phyloP scores from a whole-genome alignment of 1,140 invertebrate species.

The Neodiprion lecontei region DNA sequence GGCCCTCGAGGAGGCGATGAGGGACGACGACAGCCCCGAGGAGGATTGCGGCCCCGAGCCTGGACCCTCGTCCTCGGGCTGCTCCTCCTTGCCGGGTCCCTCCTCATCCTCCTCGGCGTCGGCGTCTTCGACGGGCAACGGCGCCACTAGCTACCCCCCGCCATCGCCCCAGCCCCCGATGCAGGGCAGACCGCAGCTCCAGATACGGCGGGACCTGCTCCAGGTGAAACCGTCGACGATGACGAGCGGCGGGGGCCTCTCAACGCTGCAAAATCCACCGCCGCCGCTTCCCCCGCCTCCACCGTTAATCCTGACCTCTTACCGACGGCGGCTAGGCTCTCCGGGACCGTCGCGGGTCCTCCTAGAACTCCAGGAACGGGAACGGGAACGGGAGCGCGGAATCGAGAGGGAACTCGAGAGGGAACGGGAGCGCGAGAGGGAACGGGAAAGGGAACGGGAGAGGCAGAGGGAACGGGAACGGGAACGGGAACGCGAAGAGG shows the following conservation, averaged over 20 bases:
- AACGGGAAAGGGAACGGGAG: constrained; percentile 31
- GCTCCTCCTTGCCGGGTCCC: constrained; percentile 23
- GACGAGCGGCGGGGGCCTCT: constrained; percentile 48
- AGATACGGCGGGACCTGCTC: constrained; percentile 75
- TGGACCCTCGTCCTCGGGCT: constrained; percentile 42
- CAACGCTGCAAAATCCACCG: constrained; percentile 59
- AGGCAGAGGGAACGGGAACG: constrained; percentile 42
- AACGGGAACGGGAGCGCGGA: constrained; percentile 49
- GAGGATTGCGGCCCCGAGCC: constrained; percentile 50
- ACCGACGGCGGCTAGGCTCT: constrained; percentile 53
- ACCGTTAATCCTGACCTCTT: constrained; percentile 55
- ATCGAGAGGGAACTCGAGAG: constrained; percentile 40
- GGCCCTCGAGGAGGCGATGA: constrained; percentile 69
- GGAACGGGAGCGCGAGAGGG: constrained; percentile 37
- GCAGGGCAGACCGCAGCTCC: constrained; percentile 67
- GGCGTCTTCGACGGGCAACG: constrained; percentile 33
- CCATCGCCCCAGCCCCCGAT: constrained; percentile 36
- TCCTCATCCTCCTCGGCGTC: constrained; percentile 48
- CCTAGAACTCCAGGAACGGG: constrained; percentile 54
- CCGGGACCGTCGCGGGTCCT: constrained; percentile 54
- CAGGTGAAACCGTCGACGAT: constrained; percentile 62
- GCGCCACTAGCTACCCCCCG: constrained; percentile 40
- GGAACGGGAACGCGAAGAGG: constrained; percentile 37
- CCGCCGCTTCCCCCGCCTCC: constrained; percentile 59
- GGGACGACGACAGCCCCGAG: constrained; percentile 68